Conservation (phyloP, 1,140 invertebrate species). For the Drosophila lini region DNA sequence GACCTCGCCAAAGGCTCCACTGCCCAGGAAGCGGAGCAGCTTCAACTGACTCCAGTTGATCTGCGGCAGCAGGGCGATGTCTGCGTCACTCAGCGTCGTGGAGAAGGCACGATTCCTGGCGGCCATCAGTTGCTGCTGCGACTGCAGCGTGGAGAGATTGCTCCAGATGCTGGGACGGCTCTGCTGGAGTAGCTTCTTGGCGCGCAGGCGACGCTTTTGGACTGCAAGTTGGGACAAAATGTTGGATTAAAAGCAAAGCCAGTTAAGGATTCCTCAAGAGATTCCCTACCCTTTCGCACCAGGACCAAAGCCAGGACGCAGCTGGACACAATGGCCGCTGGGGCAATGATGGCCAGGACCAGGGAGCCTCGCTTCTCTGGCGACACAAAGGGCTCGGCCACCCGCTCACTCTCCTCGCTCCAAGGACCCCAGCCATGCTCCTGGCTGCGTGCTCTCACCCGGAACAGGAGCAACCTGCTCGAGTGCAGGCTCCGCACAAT, state of each 20-base stretch:
- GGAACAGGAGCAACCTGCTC: slow-evolving; percentile 88
- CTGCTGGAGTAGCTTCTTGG: slow-evolving; percentile 78
- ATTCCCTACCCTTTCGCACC: slow-evolving; percentile 82
- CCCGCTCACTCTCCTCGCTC: slow-evolving; percentile 87
- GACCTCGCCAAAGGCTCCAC: slow-evolving; percentile 98
- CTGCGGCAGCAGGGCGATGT: slow-evolving; percentile 91
- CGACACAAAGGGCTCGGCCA: slow-evolving; percentile 83
- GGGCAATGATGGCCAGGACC: slow-evolving; percentile 86
- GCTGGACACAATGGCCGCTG: slow-evolving; percentile 84
- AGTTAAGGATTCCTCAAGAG: too few relatives aligned
- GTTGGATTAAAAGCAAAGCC: neutral
- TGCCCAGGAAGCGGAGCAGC: slow-evolving; percentile 94
- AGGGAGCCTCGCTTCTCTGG: slow-evolving; percentile 84
- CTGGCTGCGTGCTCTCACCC: slow-evolving; percentile 90
- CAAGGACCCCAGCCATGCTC: slow-evolving; percentile 91
- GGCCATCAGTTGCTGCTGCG: slow-evolving; percentile 87
- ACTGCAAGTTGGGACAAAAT: slow-evolving; percentile 25
- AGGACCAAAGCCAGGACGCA: slow-evolving; percentile 84
- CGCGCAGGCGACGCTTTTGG: slow-evolving; percentile 63
- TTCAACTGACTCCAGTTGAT: slow-evolving; percentile 92
- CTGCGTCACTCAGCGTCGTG: slow-evolving; percentile 88
- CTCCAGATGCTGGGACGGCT: slow-evolving; percentile 86
- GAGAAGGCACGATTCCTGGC: slow-evolving; percentile 89
- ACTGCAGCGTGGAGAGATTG: slow-evolving; percentile 93
- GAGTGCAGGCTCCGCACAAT: slow-evolving; percentile 89